A percentile compares a stretch with the other conserved stretches of the same genome.
phyloP scores from a whole-genome alignment of 1,140 invertebrate species.

The Homarus americanus region DNA sequence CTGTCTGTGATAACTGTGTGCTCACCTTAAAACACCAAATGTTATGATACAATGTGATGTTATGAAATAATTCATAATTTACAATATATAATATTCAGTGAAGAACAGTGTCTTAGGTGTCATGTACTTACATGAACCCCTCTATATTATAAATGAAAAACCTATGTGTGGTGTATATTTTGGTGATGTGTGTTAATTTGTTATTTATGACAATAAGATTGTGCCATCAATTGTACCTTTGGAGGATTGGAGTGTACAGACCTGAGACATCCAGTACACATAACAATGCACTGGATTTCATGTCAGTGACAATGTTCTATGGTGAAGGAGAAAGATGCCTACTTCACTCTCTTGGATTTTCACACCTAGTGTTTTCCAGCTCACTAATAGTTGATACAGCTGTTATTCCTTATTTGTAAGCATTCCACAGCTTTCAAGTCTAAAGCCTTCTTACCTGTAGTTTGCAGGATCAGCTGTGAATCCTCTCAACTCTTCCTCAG shows the following conservation, averaged over 20 bases:
- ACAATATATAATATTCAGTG: conserved; percentile 6
- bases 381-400: background rate
- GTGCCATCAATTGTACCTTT: background rate
- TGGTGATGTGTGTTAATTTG: background rate
- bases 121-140: background rate
- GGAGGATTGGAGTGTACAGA: conserved; percentile 10
- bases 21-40: conserved; percentile 19
- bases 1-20: conserved; percentile 47
- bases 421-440: background rate
- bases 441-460: conserved; percentile 10
- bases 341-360: conserved; percentile 7
- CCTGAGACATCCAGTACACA: background rate
- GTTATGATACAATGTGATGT: conserved; percentile 23
- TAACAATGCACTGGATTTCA: background rate
- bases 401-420: background rate
- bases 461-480: conserved; percentile 1
- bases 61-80: conserved; percentile 17
- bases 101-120: conserved; percentile 20
- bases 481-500: background rate
- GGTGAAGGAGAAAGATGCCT: background rate
- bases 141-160: background rate
- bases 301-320: background rate
- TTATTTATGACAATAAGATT: conserved; percentile 8
- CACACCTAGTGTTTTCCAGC: background rate
- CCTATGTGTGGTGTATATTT: background rate